phyloP scores from a whole-genome alignment of 1,140 invertebrate genomes.

The Anagrus nilaparvatae region DNA sequence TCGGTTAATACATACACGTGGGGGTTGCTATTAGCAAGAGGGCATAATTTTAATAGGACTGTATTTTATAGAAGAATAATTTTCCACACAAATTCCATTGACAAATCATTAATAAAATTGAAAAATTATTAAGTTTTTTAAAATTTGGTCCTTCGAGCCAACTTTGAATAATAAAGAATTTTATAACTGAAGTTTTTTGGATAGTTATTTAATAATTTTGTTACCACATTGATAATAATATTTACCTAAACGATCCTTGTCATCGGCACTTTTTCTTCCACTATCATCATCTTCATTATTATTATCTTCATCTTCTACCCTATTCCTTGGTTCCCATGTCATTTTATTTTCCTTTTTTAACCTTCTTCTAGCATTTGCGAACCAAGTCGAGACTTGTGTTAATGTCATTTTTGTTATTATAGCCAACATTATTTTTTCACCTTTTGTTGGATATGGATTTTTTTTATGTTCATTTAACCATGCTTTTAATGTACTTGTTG shows the following conservation, averaged over 20 bases:
- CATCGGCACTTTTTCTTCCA: slow-evolving; percentile 66
- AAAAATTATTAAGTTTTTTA: too few species aligned
- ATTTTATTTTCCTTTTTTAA: slow-evolving; percentile 99
- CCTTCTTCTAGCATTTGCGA: slow-evolving; percentile 89
- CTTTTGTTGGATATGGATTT: slow-evolving; percentile 98
- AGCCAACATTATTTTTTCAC: slow-evolving; percentile 98
- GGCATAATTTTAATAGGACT: too few species aligned
- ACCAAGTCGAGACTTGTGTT: slow-evolving; percentile 98
- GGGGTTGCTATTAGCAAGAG: too few species aligned
- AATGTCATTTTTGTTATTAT: slow-evolving; percentile 99
- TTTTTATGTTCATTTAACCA: slow-evolving; percentile 99
- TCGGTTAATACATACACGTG: too few species aligned
- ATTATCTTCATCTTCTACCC: slow-evolving; percentile 80
- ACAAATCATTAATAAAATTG: too few species aligned
- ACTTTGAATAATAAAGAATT: too few species aligned
- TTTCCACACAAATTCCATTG: too few species aligned
- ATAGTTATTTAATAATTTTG: too few species aligned
- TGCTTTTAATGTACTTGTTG: slow-evolving; percentile 89
- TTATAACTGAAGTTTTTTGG: too few species aligned
- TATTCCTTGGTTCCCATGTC: slow-evolving; percentile 94
- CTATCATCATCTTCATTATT: slow-evolving; percentile 74
- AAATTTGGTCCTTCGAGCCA: too few species aligned
- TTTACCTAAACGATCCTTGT: slow-evolving; percentile 71
- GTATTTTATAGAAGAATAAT: too few species aligned
- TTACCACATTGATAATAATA: too few species aligned